phyloP scores from a whole-genome alignment of 2,888 invertebrate genomes.

The Serrognathus titanus region DNA sequence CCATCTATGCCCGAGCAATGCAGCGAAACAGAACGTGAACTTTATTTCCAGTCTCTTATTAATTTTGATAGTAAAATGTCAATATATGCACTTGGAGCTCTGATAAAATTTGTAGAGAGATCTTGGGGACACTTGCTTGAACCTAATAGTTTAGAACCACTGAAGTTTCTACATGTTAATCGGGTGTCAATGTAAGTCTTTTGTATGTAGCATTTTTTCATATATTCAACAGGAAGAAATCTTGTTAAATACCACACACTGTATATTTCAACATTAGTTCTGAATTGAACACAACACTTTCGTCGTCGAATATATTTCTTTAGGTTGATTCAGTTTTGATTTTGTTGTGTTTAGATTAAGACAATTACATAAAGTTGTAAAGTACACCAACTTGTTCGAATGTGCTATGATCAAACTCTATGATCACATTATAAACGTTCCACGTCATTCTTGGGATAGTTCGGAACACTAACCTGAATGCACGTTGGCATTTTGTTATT shows the following conservation, averaged over 20 bases:
- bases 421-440: too few relatives aligned
- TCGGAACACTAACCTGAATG: too few relatives aligned
- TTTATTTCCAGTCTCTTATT: conserved; percentile 60
- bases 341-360: neutral
- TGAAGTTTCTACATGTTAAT: conserved; percentile 55
- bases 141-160: conserved; percentile 46
- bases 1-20: conserved; percentile 49
- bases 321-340: neutral
- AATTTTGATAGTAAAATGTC: conserved; percentile 62
- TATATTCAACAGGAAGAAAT: neutral
- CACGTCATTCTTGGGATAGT: too few relatives aligned
- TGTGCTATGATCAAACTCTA: too few relatives aligned
- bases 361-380: too few relatives aligned
- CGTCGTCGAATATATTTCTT: neutral
- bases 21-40: conserved; percentile 53
- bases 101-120: conserved; percentile 68
- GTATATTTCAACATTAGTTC: too few relatives aligned
- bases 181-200: conserved; percentile 60
- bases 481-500: too few relatives aligned
- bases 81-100: conserved; percentile 67
- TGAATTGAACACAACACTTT: too few relatives aligned
- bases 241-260: too few relatives aligned
- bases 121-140: conserved; percentile 52
- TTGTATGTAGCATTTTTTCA: neutral
- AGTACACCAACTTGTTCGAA: too few relatives aligned